phyloP scores from a whole-genome alignment of 2,888 invertebrate species.

The Drosophila rubida region DNA sequence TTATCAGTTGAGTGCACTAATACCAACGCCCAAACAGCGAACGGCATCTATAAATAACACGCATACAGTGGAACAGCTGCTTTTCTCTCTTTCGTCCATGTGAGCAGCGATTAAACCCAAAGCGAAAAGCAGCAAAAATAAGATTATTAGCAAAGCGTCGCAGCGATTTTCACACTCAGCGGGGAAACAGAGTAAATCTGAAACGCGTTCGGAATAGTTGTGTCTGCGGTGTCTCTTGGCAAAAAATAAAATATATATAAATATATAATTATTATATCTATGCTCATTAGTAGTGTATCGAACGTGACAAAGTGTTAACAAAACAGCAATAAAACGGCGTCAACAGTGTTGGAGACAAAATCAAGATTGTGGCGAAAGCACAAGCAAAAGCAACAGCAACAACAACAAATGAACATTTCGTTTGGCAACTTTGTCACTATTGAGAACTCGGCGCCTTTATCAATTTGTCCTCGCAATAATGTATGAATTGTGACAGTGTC shows the following conservation, averaged over 20 bases:
- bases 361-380: no score
- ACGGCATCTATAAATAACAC: slow-evolving; percentile 58
- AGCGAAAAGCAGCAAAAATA: slow-evolving; percentile 37
- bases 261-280: slow-evolving; percentile 4
- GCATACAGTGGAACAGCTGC: slow-evolving; percentile 42
- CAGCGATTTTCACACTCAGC: slow-evolving; percentile 59
- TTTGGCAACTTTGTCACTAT: slow-evolving; percentile 10
- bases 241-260: slow-evolving; percentile 13
- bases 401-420: slow-evolving; percentile 24
- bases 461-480: slow-evolving; percentile 36
- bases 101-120: slow-evolving; percentile 60
- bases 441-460: slow-evolving; percentile 8
- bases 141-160: slow-evolving; percentile 58
- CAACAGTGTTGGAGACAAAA: slow-evolving; percentile 18
- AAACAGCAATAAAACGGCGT: not conserved
- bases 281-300: slow-evolving; percentile 13
- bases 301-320: slow-evolving; percentile 20
- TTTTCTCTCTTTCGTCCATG: slow-evolving; percentile 40
- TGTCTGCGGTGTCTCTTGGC: slow-evolving; percentile 36
- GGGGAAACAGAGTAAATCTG: slow-evolving; percentile 60
- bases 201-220: slow-evolving; percentile 69
- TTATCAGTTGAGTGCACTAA: slow-evolving; percentile 58
- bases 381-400: not conserved
- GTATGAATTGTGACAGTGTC: slow-evolving; percentile 70
- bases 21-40: not conserved